Percentiles rank a stretch among this genome's conserved stretches.
Evolutionary conservation across 2,113 vertebrate species (phyloP).

Genomic region (Gallinago media): DNA sequence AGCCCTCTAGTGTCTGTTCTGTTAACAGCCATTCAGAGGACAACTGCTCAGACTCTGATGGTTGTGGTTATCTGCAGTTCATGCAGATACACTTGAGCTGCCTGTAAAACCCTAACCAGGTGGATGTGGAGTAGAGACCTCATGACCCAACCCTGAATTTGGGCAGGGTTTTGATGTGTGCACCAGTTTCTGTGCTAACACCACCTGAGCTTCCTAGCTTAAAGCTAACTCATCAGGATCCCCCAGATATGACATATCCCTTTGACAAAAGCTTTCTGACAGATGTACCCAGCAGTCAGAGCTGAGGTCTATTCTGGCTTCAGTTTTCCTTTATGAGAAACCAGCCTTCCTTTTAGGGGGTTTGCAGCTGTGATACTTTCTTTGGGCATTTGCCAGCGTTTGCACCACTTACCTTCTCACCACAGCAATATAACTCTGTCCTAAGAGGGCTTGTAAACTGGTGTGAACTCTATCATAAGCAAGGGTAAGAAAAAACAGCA

Average conservation of each 20-base stretch:
- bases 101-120: accelerated
- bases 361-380: neutral
- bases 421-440: neutral
- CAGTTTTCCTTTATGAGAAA: neutral
- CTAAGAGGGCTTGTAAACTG: neutral
- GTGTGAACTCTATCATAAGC: neutral
- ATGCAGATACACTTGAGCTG: neutral
- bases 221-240: neutral
- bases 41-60: neutral
- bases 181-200: neutral
- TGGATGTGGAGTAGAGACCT: neutral
- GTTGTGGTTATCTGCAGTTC: neutral
- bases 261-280: neutral
- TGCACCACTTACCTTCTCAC: neutral
- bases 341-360: neutral
- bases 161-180: neutral
- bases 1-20: slow-evolving; percentile 25
- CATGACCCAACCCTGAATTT: neutral
- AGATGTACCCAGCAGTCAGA: neutral
- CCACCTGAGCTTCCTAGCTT: neutral
- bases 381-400: neutral
- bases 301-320: neutral
- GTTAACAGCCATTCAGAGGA: neutral
- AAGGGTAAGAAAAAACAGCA: neutral
- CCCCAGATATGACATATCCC: neutral